A percentile compares a stretch with the other conserved stretches of the same genome.
phyloP scores from a whole-genome alignment of 2,113 vertebrate genomes.

The Passer montanus region DNA sequence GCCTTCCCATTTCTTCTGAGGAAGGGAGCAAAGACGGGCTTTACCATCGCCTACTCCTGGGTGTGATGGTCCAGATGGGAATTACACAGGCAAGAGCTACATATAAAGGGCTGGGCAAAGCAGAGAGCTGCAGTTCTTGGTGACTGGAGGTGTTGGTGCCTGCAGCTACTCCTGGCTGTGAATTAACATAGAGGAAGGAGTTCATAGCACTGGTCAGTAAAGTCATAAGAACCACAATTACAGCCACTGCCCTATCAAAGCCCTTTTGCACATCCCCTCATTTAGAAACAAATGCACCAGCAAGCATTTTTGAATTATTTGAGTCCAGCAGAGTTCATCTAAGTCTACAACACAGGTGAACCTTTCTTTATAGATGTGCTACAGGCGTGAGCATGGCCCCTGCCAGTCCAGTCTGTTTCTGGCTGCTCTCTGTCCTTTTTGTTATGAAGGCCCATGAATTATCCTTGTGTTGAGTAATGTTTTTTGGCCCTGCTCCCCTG shows the following conservation, averaged over 20 bases:
- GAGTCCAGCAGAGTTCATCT: background rate
- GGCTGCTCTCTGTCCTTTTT: background rate
- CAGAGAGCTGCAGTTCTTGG: background rate
- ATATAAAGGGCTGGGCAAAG: background rate
- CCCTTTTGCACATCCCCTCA: background rate
- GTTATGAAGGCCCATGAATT: background rate
- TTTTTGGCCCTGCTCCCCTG: background rate
- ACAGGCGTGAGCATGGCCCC: background rate
- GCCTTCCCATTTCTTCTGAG: background rate
- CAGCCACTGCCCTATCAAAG: background rate
- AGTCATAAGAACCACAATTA: background rate
- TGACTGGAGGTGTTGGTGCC: background rate
- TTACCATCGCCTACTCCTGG: accelerated
- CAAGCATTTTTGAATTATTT: background rate
- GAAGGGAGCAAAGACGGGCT: background rate
- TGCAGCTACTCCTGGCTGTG: background rate
- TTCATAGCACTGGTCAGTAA: background rate
- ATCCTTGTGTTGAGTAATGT: background rate
- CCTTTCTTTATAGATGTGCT: background rate
- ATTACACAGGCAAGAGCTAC: background rate
- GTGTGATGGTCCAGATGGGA: background rate
- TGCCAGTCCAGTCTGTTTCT: background rate
- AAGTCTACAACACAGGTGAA: background rate
- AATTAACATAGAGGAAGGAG: background rate
- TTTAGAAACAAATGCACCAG: background rate